phyloP scores from a whole-genome alignment of 2,797 vertebrate species.

The Sarcoramphus papa region DNA sequence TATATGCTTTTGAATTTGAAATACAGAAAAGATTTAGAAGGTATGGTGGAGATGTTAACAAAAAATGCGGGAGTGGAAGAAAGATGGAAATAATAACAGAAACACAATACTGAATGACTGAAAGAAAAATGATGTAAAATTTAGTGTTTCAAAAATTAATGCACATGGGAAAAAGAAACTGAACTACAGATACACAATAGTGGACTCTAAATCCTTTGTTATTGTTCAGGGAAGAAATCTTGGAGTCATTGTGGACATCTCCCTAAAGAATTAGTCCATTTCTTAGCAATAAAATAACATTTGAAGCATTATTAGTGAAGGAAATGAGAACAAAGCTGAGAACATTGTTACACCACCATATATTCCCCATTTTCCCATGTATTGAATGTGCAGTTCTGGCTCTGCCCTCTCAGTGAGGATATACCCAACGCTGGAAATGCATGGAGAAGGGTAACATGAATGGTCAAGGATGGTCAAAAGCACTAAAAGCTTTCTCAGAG shows the following conservation, averaged over 20 bases:
- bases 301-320: neutral
- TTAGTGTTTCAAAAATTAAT: neutral
- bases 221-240: neutral
- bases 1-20: neutral
- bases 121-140: neutral
- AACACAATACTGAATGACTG: neutral
- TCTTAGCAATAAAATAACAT: neutral
- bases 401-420: neutral
- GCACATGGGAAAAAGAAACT: neutral
- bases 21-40: neutral
- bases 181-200: neutral
- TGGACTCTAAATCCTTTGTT: neutral
- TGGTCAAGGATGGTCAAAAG: neutral
- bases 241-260: neutral
- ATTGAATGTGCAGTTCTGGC: neutral
- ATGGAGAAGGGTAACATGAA: neutral
- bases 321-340: neutral
- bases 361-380: neutral
- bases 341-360: neutral
- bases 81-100: neutral
- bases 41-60: neutral
- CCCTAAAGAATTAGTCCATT: neutral
- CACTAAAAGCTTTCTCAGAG: neutral
- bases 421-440: rapidly evolving
- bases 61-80: neutral